Conservation (phyloP, 1,140 invertebrate genomes). For the Orius insidiosus region DNA sequence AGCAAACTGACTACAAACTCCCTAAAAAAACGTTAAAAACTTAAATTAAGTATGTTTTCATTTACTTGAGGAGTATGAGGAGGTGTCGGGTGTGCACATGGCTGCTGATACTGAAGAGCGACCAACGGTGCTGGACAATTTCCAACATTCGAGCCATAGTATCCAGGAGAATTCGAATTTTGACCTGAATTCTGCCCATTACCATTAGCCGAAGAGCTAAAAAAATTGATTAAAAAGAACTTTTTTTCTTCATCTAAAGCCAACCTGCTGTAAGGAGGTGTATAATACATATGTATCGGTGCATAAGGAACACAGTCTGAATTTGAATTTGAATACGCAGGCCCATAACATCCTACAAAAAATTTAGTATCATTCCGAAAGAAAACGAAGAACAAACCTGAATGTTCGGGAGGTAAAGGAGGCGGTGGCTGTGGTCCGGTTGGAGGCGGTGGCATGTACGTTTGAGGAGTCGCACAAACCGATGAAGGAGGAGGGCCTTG, state of each 20-base stretch:
- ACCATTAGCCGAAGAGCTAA: constrained; percentile 1
- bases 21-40: background rate
- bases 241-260: background rate
- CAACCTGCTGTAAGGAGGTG: constrained; percentile 10
- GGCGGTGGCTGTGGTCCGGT: constrained; percentile 1
- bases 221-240: background rate
- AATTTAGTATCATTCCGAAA: background rate
- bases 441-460: constrained; percentile 4
- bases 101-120: constrained; percentile 13
- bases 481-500: background rate
- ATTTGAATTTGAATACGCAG: background rate
- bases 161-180: constrained; percentile 22
- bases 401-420: constrained; percentile 2
- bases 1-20: constrained; percentile 12
- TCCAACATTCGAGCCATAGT: constrained; percentile 24
- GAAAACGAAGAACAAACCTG: background rate
- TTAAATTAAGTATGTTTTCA: background rate
- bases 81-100: constrained; percentile 11
- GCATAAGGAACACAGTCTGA: constrained; percentile 13
- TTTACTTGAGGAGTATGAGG: constrained; percentile 14
- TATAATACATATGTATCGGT: constrained; percentile 15
- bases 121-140: constrained; percentile 15
- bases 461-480: constrained; percentile 6
- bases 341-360: constrained; percentile 7
- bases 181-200: constrained; percentile 25